phyloP scores from a whole-genome alignment of 1,140 invertebrate species.

The Mya arenaria region DNA sequence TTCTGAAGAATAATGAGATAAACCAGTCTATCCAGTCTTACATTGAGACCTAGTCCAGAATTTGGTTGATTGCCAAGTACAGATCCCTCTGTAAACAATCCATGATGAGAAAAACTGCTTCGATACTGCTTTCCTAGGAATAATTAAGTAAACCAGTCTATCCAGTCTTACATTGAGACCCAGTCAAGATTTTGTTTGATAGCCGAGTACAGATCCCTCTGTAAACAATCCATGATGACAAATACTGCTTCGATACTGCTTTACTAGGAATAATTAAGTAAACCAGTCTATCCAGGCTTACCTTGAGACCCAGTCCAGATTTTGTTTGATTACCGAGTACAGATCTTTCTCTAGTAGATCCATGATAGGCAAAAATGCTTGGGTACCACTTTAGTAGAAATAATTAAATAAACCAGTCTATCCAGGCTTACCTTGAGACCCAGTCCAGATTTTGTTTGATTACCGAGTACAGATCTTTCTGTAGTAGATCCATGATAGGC shows the following conservation, averaged over 20 bases:
- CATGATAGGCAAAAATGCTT: slow-evolving; percentile 92
- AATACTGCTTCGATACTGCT: slow-evolving; percentile 91
- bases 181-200: slow-evolving; percentile 88
- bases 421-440: slow-evolving; percentile 83
- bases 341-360: slow-evolving; percentile 88
- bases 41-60: slow-evolving; percentile 87
- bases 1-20: too few relatives aligned
- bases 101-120: slow-evolving; percentile 92
- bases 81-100: slow-evolving; percentile 88
- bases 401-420: too few relatives aligned
- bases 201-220: slow-evolving; percentile 91
- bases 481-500: slow-evolving; percentile 88
- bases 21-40: slow-evolving; percentile 58
- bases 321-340: slow-evolving; percentile 89
- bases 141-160: too few relatives aligned
- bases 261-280: too few relatives aligned
- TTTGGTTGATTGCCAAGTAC: slow-evolving; percentile 89
- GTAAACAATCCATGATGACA: slow-evolving; percentile 88
- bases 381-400: slow-evolving; percentile 86
- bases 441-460: slow-evolving; percentile 88
- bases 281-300: slow-evolving; percentile 58
- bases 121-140: too few relatives aligned
- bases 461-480: slow-evolving; percentile 91
- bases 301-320: slow-evolving; percentile 87
- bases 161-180: slow-evolving; percentile 82